Evolutionary conservation across 2,888 invertebrate species (phyloP).

Genomic region (Acleris literana): DNA sequence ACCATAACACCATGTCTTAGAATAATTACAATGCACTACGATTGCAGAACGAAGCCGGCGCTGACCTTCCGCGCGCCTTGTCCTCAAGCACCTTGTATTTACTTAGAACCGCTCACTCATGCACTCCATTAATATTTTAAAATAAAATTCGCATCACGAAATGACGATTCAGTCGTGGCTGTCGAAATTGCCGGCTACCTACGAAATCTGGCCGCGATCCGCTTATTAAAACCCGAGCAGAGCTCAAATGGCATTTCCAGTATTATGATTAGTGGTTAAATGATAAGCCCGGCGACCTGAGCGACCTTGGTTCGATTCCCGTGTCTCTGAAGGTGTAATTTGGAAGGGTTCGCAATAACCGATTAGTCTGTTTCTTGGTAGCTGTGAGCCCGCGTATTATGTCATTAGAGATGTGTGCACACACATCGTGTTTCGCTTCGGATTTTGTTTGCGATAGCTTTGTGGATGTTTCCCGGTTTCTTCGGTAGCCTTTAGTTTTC

Average conservation of each 20-base stretch:
- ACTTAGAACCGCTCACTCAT: conserved; percentile 35
- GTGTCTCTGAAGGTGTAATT: conserved; percentile 82
- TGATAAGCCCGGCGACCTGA: conserved; percentile 77
- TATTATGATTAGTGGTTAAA: conserved; percentile 79
- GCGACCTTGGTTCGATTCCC: conserved; percentile 80
- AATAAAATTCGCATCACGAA: conserved; percentile 56
- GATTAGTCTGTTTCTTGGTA: conserved; percentile 80
- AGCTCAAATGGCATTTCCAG: conserved; percentile 79
- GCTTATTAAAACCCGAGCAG: conserved; percentile 73
- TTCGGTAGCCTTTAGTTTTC: not conserved
- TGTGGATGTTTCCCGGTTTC: not conserved
- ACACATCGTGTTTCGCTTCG: conserved; percentile 45
- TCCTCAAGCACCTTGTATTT: conserved; percentile 23
- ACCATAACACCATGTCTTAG: too few relatives aligned
- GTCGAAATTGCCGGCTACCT: conserved; percentile 66
- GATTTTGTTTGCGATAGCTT: not conserved
- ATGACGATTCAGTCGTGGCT: conserved; percentile 54
- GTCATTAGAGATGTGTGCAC: conserved; percentile 65
- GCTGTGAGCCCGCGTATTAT: conserved; percentile 72
- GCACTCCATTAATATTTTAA: conserved; percentile 37
- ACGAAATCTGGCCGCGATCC: conserved; percentile 59
- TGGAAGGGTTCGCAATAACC: conserved; percentile 75
- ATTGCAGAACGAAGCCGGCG: conserved; percentile 2
- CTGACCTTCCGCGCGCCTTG: conserved; percentile 2
- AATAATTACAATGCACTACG: too few relatives aligned